Conservation (phyloP, 1,140 invertebrate genomes). For the Calliopsis andreniformis region DNA sequence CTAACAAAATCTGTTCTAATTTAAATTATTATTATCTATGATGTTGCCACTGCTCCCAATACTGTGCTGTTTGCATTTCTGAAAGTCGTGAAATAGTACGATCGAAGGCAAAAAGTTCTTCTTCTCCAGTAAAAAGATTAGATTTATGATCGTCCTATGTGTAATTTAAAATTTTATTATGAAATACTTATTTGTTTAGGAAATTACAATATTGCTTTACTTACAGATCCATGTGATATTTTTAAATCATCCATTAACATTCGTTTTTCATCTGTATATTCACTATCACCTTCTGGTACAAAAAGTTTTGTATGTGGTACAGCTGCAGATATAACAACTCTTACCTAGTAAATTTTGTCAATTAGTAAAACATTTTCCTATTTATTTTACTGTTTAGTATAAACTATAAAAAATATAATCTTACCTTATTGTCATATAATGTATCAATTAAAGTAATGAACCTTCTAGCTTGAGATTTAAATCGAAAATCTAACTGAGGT, state of each 20-base stretch:
- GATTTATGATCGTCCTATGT: slow-evolving; percentile 86
- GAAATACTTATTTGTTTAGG: too few relatives aligned
- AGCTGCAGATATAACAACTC: slow-evolving; percentile 91
- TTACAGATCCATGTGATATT: slow-evolving; percentile 84
- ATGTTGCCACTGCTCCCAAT: slow-evolving; percentile 92
- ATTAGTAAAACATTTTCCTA: slow-evolving; percentile 51
- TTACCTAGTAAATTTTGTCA: slow-evolving; percentile 81
- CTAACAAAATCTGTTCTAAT: slow-evolving; percentile 44
- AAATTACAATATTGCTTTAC: slow-evolving; percentile 36
- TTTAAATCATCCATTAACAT: slow-evolving; percentile 97
- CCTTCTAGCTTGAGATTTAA: slow-evolving; percentile 92
- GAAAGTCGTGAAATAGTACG: slow-evolving; percentile 94
- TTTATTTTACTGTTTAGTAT: neutral
- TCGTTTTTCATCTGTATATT: slow-evolving; percentile 88
- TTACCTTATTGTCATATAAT: slow-evolving; percentile 96
- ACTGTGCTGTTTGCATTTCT: slow-evolving; percentile 97
- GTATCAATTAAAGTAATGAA: slow-evolving; percentile 99
- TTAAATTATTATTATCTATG: slow-evolving; percentile 68
- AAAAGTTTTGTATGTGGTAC: slow-evolving; percentile 90
- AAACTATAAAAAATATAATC: slow-evolving; percentile 5
- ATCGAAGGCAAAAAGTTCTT: slow-evolving; percentile 98
- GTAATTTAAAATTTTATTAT: slow-evolving; percentile 38
- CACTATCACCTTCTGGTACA: slow-evolving; percentile 81
- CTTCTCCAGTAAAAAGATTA: slow-evolving; percentile 97
- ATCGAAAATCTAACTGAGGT: slow-evolving; percentile 89